A percentile compares a stretch with the other conserved stretches of the same genome.
These are phyloP conservation scores for Xestia xanthographa DNA, from an alignment of 2,888 invertebrate genomes.

Conservation along the genomic window DNA sequence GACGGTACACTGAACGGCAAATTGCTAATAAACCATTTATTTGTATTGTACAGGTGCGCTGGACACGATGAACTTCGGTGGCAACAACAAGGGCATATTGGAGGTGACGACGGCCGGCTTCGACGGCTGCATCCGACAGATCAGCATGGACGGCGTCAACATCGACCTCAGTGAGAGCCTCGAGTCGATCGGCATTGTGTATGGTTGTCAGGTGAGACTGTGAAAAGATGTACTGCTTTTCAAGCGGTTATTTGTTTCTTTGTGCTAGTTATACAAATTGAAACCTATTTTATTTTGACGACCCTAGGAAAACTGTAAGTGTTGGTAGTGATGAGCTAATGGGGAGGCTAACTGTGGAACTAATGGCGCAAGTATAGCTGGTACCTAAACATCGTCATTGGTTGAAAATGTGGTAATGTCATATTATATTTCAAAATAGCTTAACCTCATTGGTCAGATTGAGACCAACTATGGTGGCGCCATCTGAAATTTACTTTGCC, in stretches of 20 bases:
- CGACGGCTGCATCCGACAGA: conserved; percentile 97
- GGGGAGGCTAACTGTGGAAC: no score
- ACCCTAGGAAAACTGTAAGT: no score
- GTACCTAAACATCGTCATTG: no score
- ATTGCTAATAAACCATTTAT: neutral
- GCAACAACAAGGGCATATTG: conserved; percentile 92
- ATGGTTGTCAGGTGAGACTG: conserved; percentile 93
- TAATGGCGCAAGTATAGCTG: no score
- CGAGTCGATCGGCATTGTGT: conserved; percentile 95
- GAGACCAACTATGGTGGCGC: no score
- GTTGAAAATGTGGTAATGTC: no score
- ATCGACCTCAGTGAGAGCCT: conserved; percentile 95
- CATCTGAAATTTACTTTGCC: no score
- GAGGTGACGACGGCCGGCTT: conserved; percentile 94
- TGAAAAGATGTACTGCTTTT: neutral
- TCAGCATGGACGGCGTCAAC: conserved; percentile 93
- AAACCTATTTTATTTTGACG: no score
- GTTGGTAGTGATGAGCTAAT: neutral
- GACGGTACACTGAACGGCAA: no score
- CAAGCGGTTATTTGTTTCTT: neutral
- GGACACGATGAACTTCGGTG: conserved; percentile 97
- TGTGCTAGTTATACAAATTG: no score
- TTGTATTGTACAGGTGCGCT: conserved; percentile 79
- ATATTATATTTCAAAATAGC: no score
- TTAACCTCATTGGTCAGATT: no score